phyloP scores from a whole-genome alignment of 2,113 vertebrate genomes.

The Sigmodon hispidus region DNA sequence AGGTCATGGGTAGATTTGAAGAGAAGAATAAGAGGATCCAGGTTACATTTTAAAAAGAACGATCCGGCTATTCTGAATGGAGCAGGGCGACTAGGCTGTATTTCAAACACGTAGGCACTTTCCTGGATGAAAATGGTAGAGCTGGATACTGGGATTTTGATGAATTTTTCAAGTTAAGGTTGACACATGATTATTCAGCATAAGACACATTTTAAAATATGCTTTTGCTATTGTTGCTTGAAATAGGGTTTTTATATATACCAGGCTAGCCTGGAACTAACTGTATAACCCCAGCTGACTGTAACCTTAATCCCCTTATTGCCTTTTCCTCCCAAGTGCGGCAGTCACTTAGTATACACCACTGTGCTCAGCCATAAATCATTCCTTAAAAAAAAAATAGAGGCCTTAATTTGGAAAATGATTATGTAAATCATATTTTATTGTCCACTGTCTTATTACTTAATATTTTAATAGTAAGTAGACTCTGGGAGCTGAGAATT shows the following conservation, averaged over 20 bases:
- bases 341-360: neutral
- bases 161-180: conserved; percentile 28
- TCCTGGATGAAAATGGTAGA: neutral
- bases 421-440: conserved; percentile 6
- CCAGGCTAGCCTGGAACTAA: neutral
- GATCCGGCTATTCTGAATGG: neutral
- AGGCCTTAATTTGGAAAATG: conserved; percentile 47
- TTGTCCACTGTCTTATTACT: neutral
- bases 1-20: neutral
- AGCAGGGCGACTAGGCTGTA: neutral
- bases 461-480: conserved; percentile 6
- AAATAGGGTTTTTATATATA: neutral
- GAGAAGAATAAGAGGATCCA: neutral
- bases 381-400: neutral
- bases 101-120: neutral
- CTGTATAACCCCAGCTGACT: neutral
- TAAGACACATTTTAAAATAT: neutral
- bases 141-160: neutral
- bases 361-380: neutral
- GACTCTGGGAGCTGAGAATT: conserved; percentile 21
- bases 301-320: neutral
- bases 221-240: neutral
- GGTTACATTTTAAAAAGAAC: neutral
- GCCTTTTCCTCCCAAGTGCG: neutral
- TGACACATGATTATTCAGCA: neutral